Conservation (phyloP, 2,797 vertebrate genomes). For the Carcharodon carcharias region DNA sequence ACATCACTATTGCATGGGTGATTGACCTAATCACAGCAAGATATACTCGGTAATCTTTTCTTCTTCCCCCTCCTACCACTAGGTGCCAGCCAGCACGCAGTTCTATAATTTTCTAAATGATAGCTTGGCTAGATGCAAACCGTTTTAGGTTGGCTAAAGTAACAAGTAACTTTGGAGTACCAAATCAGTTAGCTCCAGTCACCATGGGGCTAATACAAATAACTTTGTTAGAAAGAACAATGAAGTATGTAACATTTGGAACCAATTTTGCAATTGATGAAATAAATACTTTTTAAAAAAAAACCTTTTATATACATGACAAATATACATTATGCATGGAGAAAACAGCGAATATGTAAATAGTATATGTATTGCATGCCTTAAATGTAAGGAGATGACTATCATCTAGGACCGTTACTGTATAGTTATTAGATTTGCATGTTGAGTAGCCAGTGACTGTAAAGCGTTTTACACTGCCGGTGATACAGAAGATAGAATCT, state of each 20-base stretch:
- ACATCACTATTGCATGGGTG: background rate
- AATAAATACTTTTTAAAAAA: background rate
- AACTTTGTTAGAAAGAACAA: background rate
- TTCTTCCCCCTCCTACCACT: background rate
- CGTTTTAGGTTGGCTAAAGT: background rate
- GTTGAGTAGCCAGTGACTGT: background rate
- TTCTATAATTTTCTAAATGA: background rate
- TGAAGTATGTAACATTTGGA: background rate
- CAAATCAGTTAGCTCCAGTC: background rate
- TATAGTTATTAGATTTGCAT: background rate
- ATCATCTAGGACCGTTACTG: background rate
- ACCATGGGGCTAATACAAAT: background rate
- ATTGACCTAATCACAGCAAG: background rate
- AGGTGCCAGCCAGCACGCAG: background rate
- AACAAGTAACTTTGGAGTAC: background rate
- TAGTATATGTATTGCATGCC: background rate
- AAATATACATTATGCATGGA: background rate
- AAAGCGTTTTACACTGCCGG: background rate
- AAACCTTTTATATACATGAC: background rate
- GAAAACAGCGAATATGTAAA: background rate
- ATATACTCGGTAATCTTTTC: background rate
- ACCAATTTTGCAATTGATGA: background rate
- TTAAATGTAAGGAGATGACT: background rate
- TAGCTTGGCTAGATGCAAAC: background rate
- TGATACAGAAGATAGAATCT: background rate